Percentiles rank a stretch among this genome's conserved stretches.
phyloP scores from a whole-genome alignment of 37 sponge, comb jelly and placozoan species.

The Petrosia ficiformis region DNA sequence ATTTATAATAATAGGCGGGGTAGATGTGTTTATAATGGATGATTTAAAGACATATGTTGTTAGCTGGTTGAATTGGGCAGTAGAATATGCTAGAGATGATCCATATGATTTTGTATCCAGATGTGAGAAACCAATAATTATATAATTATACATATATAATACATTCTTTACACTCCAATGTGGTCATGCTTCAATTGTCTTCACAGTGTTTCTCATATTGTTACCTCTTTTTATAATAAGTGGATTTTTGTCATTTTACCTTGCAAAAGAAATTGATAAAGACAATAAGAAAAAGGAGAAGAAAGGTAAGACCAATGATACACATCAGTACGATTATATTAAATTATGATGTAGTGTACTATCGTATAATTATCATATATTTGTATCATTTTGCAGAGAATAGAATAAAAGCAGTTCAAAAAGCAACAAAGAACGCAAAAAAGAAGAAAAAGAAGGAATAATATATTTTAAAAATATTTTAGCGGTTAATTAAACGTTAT shows the following conservation, averaged over 20 bases:
- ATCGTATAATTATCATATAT: too few relatives aligned
- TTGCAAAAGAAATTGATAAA: constrained; percentile 52
- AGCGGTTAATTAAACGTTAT: too few relatives aligned
- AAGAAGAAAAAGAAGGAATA: constrained; percentile 17
- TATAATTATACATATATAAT: background rate
- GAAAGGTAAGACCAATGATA: constrained; percentile 14
- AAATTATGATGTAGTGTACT: too few relatives aligned
- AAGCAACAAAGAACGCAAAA: constrained; percentile 40
- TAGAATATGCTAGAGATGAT: constrained; percentile 31
- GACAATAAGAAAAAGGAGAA: constrained; percentile 59
- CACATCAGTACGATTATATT: background rate
- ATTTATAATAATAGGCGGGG: background rate
- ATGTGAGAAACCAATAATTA: too few relatives aligned
- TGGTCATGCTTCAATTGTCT: background rate
- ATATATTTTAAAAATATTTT: too few relatives aligned
- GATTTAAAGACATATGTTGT: constrained; percentile 24
- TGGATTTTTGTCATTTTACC: constrained; percentile 46
- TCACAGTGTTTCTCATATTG: constrained; percentile 56
- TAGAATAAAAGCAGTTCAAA: too few relatives aligned
- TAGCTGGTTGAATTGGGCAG: constrained; percentile 66
- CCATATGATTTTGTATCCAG: constrained; percentile 65
- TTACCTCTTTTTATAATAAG: constrained; percentile 65
- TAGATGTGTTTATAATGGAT: constrained; percentile 28
- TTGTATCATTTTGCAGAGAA: constrained; percentile 14
- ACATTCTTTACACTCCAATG: background rate